Percentiles rank a stretch among this genome's conserved stretches.
phyloP scores from a whole-genome alignment of 2,888 invertebrate species.

The Mythimna impura region DNA sequence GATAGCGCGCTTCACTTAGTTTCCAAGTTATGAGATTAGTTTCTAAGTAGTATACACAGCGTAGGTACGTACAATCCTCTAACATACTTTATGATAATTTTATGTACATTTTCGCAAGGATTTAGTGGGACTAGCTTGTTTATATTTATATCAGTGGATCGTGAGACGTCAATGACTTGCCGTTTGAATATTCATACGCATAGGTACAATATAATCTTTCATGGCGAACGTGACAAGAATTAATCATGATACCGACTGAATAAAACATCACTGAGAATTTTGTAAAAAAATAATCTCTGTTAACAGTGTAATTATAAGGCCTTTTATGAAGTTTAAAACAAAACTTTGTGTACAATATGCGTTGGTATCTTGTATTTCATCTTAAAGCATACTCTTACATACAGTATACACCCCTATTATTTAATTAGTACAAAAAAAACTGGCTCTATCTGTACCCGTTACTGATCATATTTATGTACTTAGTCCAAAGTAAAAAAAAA shows the following conservation, averaged over 20 bases:
- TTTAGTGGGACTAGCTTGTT: conserved; percentile 51
- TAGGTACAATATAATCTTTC: conserved; percentile 70
- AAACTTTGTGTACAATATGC: conserved; percentile 9
- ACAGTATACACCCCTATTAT: too few relatives aligned
- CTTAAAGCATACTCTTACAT: too few relatives aligned
- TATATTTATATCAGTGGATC: conserved; percentile 56
- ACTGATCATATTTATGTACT: too few relatives aligned
- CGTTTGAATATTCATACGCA: conserved; percentile 79
- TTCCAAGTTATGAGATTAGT: conserved; percentile 10
- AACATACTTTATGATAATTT: conserved; percentile 27
- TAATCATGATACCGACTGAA: conserved; percentile 67
- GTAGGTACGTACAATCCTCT: not conserved
- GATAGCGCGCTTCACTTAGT: conserved; percentile 28
- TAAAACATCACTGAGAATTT: conserved; percentile 62
- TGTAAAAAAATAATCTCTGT: conserved; percentile 54
- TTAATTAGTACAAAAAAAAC: too few relatives aligned
- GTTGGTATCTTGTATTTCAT: not conserved
- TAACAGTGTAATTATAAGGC: conserved; percentile 48
- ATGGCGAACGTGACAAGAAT: conserved; percentile 71
- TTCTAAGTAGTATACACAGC: not conserved
- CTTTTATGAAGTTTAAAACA: conserved; percentile 39
- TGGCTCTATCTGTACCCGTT: too few relatives aligned
- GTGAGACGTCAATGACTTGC: conserved; percentile 57
- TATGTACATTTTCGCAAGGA: conserved; percentile 41
- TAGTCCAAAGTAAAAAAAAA: too few relatives aligned